Evolutionary conservation across 2,888 invertebrate species (phyloP).

Genomic region (Aspidiotus rigidus): DNA sequence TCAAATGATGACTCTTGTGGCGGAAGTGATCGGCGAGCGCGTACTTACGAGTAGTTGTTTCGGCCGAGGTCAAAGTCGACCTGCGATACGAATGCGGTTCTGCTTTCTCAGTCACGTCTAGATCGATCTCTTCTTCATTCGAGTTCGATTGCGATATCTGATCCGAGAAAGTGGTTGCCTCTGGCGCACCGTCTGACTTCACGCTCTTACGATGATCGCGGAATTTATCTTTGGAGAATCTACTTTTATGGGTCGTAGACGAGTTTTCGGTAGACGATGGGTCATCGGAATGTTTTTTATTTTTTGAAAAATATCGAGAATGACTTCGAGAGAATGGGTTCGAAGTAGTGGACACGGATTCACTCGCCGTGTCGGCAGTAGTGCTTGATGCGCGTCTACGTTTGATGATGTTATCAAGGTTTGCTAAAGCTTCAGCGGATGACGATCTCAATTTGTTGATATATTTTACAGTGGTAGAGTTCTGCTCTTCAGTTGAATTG

Average conservation of each 20-base stretch:
- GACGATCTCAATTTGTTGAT: conserved; percentile 18
- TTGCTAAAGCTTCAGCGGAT: not conserved
- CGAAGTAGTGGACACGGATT: not conserved
- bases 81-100: not conserved
- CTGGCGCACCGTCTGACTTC: conserved; percentile 4
- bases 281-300: not conserved
- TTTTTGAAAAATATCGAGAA: conserved; percentile 13
- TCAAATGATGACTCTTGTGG: not conserved
- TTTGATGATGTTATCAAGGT: not conserved
- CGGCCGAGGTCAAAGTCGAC: not conserved
- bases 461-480: not conserved
- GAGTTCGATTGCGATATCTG: conserved; percentile 8
- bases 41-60: no score
- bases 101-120: not conserved
- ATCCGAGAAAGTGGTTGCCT: not conserved
- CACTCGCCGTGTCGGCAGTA: conserved; percentile 5
- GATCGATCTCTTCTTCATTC: not conserved
- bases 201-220: not conserved
- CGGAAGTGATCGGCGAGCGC: not conserved
- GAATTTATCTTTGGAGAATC: not conserved
- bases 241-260: not conserved
- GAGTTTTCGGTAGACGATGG: not conserved
- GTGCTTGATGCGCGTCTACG: conserved; percentile 18
- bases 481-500: conserved; percentile 5
- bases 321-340: not conserved